Percentiles rank a stretch among this genome's conserved stretches.
Evolutionary conservation across 2,797 vertebrate genomes (phyloP).

Genomic region (Rallus crepitans): DNA sequence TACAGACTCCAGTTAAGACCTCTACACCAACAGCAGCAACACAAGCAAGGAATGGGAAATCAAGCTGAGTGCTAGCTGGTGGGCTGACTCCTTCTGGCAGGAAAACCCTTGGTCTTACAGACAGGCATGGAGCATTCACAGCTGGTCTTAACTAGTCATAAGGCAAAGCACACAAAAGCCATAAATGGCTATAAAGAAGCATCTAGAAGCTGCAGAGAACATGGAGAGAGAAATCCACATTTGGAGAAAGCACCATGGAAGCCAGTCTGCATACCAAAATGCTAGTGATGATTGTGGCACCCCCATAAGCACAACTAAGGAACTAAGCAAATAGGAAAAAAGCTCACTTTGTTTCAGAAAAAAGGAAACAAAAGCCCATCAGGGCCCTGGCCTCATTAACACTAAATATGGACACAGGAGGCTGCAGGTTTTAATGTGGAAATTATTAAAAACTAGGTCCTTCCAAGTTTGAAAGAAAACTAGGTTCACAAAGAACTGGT

Average conservation of each 20-base stretch:
- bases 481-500: background rate
- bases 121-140: background rate
- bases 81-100: background rate
- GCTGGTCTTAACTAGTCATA: background rate
- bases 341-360: background rate
- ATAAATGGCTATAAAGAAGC: background rate
- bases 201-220: background rate
- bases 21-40: background rate
- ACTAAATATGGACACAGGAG: background rate
- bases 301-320: background rate
- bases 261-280: background rate
- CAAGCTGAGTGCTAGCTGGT: accelerated
- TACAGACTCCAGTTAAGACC: background rate
- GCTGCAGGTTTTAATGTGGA: background rate
- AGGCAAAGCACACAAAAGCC: background rate
- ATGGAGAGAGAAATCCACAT: background rate
- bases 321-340: background rate
- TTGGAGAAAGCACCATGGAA: background rate
- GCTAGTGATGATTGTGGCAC: background rate
- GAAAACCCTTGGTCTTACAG: background rate
- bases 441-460: background rate
- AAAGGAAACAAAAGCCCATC: background rate
- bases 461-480: background rate
- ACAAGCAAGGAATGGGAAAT: background rate
- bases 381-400: background rate